phyloP scores from a whole-genome alignment of 2,113 vertebrate species.

The Nestor notabilis region DNA sequence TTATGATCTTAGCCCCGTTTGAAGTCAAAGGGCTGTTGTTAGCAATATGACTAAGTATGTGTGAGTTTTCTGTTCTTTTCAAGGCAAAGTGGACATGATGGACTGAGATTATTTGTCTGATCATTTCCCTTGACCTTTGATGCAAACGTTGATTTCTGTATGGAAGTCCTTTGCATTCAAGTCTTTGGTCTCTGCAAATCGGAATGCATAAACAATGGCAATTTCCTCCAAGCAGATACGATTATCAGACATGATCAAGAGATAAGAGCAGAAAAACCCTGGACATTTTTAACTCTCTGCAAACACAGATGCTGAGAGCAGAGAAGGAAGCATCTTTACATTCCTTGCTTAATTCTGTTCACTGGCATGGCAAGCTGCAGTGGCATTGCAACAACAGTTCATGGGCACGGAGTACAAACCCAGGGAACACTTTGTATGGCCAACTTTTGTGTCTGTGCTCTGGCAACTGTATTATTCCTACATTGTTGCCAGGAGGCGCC shows the following conservation, averaged over 20 bases:
- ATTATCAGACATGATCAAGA: not conserved
- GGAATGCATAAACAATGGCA: not conserved
- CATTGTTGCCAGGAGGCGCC: not conserved
- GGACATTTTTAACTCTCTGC: not conserved
- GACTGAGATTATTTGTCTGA: not conserved
- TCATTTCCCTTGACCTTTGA: not conserved
- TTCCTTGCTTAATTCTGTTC: not conserved
- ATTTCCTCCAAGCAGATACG: not conserved
- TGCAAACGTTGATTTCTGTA: not conserved
- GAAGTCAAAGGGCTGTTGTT: not conserved
- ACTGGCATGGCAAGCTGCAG: not conserved
- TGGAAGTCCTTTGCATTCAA: not conserved
- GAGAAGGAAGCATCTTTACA: not conserved
- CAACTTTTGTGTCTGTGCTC: not conserved
- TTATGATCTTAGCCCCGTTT: not conserved
- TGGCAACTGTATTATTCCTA: not conserved
- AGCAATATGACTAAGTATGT: not conserved
- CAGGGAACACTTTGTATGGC: not conserved
- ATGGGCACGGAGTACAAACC: not conserved
- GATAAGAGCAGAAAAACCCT: not conserved
- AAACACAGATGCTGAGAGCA: not conserved
- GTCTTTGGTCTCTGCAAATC: not conserved
- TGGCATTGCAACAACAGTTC: not conserved
- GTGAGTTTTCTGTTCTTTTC: not conserved
- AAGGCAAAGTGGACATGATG: not conserved